Evolutionary conservation across 2,888 invertebrate genomes (phyloP), one percentile per base, ranked within the genome.

Genomic region (Drosophila stalkeri): DNA sequence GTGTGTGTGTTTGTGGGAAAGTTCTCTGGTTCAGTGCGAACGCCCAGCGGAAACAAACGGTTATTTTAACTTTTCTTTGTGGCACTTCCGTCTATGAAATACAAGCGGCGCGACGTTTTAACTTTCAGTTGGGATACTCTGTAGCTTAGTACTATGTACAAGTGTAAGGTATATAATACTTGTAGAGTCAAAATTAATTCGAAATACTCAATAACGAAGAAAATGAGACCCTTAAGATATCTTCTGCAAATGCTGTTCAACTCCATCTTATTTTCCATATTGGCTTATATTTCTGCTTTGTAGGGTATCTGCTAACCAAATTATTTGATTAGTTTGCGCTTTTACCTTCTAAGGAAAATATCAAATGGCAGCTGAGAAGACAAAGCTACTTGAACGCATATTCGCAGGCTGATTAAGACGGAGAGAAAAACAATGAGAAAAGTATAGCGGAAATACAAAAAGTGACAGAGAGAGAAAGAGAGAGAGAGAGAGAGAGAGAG

Each of bases 81-180:
- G 60, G 65, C 72, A 77, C 81, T 75, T 85, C 87, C 85, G 85
- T 77, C 71, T 76, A 75, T 79, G 87, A 78, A 86, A 85, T 78
- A 78, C 86, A 84, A 85, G 77, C 87, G 85, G 77, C 77, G 81
- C 87, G 82, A 74, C 74, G 79, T 27, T 78, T 80, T 52, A 59
- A 57, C 51, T 64, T 72, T 74, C 73, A 64, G 62, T 57, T 61
- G 16, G 46, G 16, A 33, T 39, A 55, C 47, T 39, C 46, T 55
- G 23, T 46, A 33, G 12, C 27, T 18, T 14, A 23, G 11, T 23
- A 23, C 23, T 23, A 23, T 23, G 23, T 16, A 49, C 18, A 47
- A 55, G 18, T 35, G 7, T 39, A 12, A 49, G 7, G 39, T 18
- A 54, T 46, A 23, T 46, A 20, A 20, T 46, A n/a, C 1, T 16